A percentile compares a stretch with the other conserved stretches of the same genome.
Conservation (phyloP, 1,140 invertebrate species). For the Diabrotica undecimpunctata region DNA sequence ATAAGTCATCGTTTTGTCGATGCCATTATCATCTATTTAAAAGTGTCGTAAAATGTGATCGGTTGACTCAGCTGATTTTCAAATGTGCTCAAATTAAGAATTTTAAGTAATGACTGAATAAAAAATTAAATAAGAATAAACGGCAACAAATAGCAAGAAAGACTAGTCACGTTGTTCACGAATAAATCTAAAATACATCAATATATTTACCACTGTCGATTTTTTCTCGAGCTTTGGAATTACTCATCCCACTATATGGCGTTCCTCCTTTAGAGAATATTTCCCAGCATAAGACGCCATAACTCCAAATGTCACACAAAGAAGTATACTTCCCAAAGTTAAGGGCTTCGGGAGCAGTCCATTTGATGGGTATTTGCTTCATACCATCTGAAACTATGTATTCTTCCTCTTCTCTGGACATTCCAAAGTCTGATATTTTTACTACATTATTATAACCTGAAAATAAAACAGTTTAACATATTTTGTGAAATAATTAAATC, state of each 20-base stretch:
- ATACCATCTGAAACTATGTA: slow-evolving; percentile 96
- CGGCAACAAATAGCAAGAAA: too few relatives aligned
- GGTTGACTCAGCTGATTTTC: too few relatives aligned
- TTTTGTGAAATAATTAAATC: too few relatives aligned
- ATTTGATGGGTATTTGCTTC: slow-evolving; percentile 98
- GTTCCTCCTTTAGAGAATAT: slow-evolving; percentile 91
- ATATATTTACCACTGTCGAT: slow-evolving; percentile 77
- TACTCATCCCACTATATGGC: slow-evolving; percentile 91
- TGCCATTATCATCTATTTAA: too few relatives aligned
- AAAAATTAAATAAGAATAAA: too few relatives aligned
- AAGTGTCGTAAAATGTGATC: too few relatives aligned
- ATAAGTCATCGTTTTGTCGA: too few relatives aligned
- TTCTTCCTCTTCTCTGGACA: slow-evolving; percentile 96
- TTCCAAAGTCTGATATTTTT: slow-evolving; percentile 97
- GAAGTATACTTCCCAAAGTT: slow-evolving; percentile 98
- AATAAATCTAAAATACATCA: neutral
- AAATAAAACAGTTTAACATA: slow-evolving; percentile 29
- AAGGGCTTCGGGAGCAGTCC: slow-evolving; percentile 94
- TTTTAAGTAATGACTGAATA: too few relatives aligned
- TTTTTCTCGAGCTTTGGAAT: slow-evolving; percentile 87
- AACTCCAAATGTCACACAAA: slow-evolving; percentile 97
- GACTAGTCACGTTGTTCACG: too few relatives aligned
- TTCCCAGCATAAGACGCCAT: slow-evolving; percentile 95
- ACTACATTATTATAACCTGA: slow-evolving; percentile 76
- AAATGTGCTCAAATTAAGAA: too few relatives aligned